Conservation (phyloP, 2,113 vertebrate species). For the Mionectes macconnelli region DNA sequence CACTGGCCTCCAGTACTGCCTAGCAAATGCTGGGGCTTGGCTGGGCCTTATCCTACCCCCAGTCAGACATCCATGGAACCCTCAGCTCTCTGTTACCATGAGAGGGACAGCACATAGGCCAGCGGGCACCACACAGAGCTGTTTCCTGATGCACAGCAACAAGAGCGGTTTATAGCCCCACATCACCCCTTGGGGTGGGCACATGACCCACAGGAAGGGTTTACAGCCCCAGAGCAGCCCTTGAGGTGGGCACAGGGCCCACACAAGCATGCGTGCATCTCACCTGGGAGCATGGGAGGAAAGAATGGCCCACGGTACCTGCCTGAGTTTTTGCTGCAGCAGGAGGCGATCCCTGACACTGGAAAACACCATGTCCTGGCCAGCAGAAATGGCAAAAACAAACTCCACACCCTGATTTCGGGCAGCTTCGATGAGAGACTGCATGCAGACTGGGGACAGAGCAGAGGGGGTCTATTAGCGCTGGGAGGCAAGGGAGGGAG, state of each 20-base stretch:
- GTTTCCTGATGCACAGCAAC: not conserved
- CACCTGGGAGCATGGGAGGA: not conserved
- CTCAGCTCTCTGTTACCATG: not conserved
- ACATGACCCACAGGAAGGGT: not conserved
- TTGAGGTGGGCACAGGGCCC: not conserved
- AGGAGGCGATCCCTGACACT: conserved; percentile 81
- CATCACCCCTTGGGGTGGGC: not conserved
- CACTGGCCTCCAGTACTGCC: not conserved
- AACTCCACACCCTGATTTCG: conserved; percentile 74
- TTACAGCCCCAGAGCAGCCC: not conserved
- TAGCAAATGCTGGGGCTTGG: not conserved
- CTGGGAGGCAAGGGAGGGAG: not conserved
- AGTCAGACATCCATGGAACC: not conserved
- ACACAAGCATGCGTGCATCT: fast-evolving
- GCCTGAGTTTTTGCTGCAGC: conserved; percentile 86
- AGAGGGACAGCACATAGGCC: not conserved
- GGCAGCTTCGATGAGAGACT: conserved; percentile 76
- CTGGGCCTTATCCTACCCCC: not conserved
- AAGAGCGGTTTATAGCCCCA: not conserved
- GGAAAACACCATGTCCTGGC: conserved; percentile 88
- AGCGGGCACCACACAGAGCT: not conserved
- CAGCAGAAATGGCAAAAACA: conserved; percentile 85
- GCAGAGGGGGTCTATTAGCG: not conserved
- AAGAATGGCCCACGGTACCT: conserved; percentile 73
- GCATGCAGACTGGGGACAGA: conserved; percentile 73